Evolutionary conservation across 2,113 vertebrate species (phyloP).

Genomic region (Vidua macroura): DNA sequence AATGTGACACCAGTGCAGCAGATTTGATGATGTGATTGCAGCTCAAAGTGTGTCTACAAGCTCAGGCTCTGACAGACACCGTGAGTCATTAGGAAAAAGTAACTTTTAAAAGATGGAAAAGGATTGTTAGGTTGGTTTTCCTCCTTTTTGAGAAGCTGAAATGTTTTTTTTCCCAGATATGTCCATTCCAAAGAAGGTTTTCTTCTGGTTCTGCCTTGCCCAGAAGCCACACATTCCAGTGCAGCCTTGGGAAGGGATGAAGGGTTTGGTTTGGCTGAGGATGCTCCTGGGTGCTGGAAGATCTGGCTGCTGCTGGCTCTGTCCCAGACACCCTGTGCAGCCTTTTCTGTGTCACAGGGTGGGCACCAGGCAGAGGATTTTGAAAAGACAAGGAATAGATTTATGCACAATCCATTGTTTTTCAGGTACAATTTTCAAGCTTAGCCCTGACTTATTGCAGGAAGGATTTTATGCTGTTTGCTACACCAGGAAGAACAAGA

Average conservation of each 20-base stretch:
- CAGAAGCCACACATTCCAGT: background rate
- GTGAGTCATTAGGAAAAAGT: background rate
- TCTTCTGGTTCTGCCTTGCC: background rate
- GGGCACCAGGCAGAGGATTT: background rate
- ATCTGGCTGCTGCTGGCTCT: background rate
- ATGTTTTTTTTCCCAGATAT: background rate
- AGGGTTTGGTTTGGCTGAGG: background rate
- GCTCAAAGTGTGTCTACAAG: background rate
- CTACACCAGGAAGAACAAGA: background rate
- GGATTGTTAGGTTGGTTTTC: background rate
- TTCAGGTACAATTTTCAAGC: background rate
- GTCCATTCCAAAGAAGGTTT: background rate
- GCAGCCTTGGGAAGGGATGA: background rate
- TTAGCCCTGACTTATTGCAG: background rate
- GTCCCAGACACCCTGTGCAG: background rate
- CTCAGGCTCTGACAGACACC: background rate
- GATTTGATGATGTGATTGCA: rapidly evolving
- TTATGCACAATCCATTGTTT: background rate
- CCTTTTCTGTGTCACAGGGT: background rate
- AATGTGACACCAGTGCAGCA: background rate
- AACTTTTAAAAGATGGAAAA: background rate
- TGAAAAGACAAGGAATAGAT: background rate
- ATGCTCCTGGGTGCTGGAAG: background rate
- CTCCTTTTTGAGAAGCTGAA: background rate
- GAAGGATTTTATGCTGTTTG: background rate